Base-by-base conservation (phyloP, 2,113 vertebrate species). In the Tylochromis polylepis region DNA sequence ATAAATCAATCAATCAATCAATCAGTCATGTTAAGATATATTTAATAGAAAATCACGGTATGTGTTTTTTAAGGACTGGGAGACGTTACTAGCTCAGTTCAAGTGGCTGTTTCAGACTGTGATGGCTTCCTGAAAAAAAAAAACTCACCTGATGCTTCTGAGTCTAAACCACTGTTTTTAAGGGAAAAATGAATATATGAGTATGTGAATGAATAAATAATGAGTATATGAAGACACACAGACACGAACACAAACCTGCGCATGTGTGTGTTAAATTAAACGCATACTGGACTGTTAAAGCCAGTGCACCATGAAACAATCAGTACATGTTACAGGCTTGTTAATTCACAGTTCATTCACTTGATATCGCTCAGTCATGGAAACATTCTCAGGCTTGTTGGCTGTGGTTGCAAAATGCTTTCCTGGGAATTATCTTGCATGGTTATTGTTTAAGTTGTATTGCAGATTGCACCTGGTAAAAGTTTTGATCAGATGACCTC, bases 271-370 rank as follows among this genome's bases (percentile, higher is more conserved):
- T 2, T 38, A 86, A 86, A 92, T 91, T 65, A 91, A 91, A 93
- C 2, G 70, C 75, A 91, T 83, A 83, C 86, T 82, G 79, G 82
- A 88, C 85, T 94, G 87, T 94, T 91, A 94, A 95, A 94, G 57
- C 46, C 89, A 94, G 94, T 93, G 93, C 92, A 85, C 89, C 90
- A 85, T 95, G 91, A 94, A 95, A 91, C 92, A 90, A 88, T 91
- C 85, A 90, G 81, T 81, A 80, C 15, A 59, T 85, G 89, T 93
- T 87, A 84, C 87, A 90, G 80, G 80, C 86, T 91, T 87, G 93
- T 94, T 94, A 88, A 91, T 88, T 85, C 62, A 79, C 81, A 89
- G 77, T 89, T 93, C 87, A 92, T 89, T 89, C 79, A 1, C 38
- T 87, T 79, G 49, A n/a, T 51, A 77, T 82, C 41, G 53, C 82